A percentile compares a stretch with the other conserved stretches of the same genome.
Conservation (phyloP, 2,113 vertebrate genomes). For the Salvator merianae region DNA sequence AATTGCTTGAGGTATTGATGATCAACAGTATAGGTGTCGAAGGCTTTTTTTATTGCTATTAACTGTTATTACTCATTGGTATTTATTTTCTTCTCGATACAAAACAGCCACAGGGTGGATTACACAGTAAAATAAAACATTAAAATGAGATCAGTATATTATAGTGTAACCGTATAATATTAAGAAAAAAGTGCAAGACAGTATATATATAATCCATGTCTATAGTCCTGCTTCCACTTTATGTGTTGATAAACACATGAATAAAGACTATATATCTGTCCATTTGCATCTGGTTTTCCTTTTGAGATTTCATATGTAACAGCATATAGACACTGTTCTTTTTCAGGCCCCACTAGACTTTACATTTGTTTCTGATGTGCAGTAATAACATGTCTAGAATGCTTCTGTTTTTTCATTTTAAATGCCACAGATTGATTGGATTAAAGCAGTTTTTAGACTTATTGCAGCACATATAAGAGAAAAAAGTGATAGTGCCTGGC, state of each 20-base stretch:
- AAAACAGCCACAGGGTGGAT: too few relatives aligned
- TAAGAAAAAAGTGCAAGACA: too few relatives aligned
- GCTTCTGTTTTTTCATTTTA: neutral
- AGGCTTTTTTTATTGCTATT: neutral
- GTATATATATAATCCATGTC: too few relatives aligned
- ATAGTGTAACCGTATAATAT: too few relatives aligned
- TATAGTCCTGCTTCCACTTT: neutral
- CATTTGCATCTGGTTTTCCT: neutral
- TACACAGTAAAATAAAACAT: too few relatives aligned
- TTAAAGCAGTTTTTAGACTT: neutral
- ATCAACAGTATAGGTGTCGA: too few relatives aligned
- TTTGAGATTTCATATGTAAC: neutral
- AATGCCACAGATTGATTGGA: neutral
- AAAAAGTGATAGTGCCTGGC: neutral
- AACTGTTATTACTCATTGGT: too few relatives aligned
- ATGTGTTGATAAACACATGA: neutral
- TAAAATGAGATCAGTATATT: too few relatives aligned
- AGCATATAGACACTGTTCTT: neutral
- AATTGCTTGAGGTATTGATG: neutral
- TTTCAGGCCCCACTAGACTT: neutral
- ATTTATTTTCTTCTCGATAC: too few relatives aligned
- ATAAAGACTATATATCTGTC: neutral
- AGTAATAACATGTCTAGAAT: neutral
- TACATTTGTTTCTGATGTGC: neutral
- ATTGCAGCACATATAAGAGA: neutral